Base-by-base conservation (phyloP, 2,113 vertebrate species). In the Clarias macrocephalus region DNA sequence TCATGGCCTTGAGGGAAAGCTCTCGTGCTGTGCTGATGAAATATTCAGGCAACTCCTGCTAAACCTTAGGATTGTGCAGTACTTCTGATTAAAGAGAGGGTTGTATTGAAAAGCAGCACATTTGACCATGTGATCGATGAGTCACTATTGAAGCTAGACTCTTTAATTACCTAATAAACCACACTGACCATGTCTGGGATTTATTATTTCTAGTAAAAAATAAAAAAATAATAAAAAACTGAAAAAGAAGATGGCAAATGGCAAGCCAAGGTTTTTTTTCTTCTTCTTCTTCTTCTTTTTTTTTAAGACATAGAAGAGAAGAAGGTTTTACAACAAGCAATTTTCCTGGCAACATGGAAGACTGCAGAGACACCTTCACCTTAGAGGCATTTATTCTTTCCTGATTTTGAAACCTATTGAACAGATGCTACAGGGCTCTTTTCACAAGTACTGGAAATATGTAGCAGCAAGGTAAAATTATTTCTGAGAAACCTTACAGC, bases 31-130 rank as follows among this genome's bases (percentile, higher is more conserved):
- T 19, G 30, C 57, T 68, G 56, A 84, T 89, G 54, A 90, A 88
- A 88, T 88, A 89, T 91, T 90, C 60, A 88, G 23, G 77, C 52
- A 18, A 42, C 33, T 80, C 33, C 57, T 73, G 30, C 42, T 56
- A 8, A 13, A 16, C 48, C 11, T 25, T 82, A 76, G 12, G 15
- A 15, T 33, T 75, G 33, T 62, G 73, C 79, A 65, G 54, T 15
- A 72, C 25, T 59, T 76, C 57, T 2, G 16, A 81, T 48, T 25
- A 77, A 70, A 77, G 62, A 21, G 9, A 18, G 79, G 30, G 30
- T 48, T 33, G 66, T 28, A 73, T 76, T 81, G 13, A 23, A 77
- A 77, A 59, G 25, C 66, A 52, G 0, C 30, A 75, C 54, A 18
- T 68, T 70, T 60, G 5, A 60, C 3, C 12, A 33, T 13, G 21